Conservation (phyloP, 2,888 invertebrate genomes). For the Amphipyra berbera region DNA sequence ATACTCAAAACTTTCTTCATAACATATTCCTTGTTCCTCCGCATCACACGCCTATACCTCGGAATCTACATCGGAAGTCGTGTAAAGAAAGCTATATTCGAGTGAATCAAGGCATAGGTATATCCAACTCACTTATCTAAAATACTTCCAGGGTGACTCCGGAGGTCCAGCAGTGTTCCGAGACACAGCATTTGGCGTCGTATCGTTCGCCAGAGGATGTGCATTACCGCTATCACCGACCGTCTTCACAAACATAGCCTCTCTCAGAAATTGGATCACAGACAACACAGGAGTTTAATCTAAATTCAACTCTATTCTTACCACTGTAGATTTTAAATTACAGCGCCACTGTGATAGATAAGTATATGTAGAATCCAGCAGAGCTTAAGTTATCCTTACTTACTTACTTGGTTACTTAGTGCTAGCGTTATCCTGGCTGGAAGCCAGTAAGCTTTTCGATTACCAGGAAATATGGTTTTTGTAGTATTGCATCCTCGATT, state of each 20-base stretch:
- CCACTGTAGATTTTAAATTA: conserved; percentile 42
- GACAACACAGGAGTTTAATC: conserved; percentile 81
- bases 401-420: conserved; percentile 35
- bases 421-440: conserved; percentile 28
- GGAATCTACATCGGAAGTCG: too few species aligned
- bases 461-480: conserved; percentile 43
- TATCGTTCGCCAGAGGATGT: conserved; percentile 86
- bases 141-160: conserved; percentile 82
- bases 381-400: conserved; percentile 44
- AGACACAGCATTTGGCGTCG: conserved; percentile 84
- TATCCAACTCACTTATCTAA: conserved; percentile 3
- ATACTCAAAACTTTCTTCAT: too few species aligned
- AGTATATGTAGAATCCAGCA: conserved; percentile 46
- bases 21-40: too few species aligned
- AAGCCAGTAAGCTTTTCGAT: conserved; percentile 48
- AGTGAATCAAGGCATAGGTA: too few species aligned
- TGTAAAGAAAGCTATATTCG: too few species aligned
- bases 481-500: conserved; percentile 34
- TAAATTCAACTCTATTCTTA: conserved; percentile 33
- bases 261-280: conserved; percentile 82
- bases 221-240: conserved; percentile 86
- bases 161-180: conserved; percentile 86
- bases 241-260: conserved; percentile 84
- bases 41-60: too few species aligned
- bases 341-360: conserved; percentile 72